Conservation (phyloP, 2,888 invertebrate genomes). For the Napeogenes inachia region DNA sequence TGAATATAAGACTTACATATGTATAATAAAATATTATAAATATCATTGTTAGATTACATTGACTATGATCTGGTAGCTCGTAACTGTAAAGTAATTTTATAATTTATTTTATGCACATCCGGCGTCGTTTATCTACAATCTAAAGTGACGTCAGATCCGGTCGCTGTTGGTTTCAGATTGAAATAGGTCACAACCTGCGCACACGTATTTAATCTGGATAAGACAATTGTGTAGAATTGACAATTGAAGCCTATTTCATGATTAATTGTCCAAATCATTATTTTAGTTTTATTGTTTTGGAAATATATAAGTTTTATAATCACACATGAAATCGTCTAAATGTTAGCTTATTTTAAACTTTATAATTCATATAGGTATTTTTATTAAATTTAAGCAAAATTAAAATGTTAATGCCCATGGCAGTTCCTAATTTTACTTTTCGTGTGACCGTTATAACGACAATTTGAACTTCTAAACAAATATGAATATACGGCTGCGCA, state of each 20-base stretch:
- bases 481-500: neutral
- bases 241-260: conserved; percentile 9
- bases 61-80: too few species aligned
- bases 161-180: conserved; percentile 19
- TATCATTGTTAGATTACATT: too few species aligned
- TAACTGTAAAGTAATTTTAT: neutral
- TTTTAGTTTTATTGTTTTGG: too few species aligned
- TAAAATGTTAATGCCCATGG: too few species aligned
- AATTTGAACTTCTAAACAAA: neutral
- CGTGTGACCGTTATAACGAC: too few species aligned
- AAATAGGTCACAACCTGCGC: conserved; percentile 14
- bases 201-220: conserved; percentile 16
- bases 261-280: neutral
- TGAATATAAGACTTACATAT: neutral
- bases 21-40: too few species aligned
- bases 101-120: conserved; percentile 13
- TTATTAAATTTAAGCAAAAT: too few species aligned
- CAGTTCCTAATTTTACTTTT: too few species aligned
- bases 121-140: conserved; percentile 9
- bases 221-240: conserved; percentile 19
- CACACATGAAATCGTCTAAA: too few species aligned
- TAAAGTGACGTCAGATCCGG: conserved; percentile 28
- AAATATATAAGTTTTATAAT: too few species aligned
- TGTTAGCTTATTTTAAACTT: too few species aligned
- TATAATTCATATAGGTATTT: too few species aligned